A percentile compares a stretch with the other conserved stretches of the same genome.
Evolutionary conservation across 2,888 invertebrate species (phyloP).

Genomic region (Yponomeuta plumbellus): DNA sequence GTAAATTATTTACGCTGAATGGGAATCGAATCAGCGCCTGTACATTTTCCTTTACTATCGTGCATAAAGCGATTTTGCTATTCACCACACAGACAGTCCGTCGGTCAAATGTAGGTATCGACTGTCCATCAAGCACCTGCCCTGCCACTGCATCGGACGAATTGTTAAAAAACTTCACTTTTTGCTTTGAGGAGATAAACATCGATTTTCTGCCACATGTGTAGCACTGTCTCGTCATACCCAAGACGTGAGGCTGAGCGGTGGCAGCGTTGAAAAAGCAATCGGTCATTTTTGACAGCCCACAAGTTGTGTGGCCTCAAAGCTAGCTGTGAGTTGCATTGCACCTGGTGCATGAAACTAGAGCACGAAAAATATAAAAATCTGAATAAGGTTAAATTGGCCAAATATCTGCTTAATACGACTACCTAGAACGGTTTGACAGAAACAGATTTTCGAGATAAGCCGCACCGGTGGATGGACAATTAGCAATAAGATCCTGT

Average conservation of each 20-base stretch:
- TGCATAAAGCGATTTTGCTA: neutral
- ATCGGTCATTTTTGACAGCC: conserved; percentile 57
- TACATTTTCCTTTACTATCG: neutral
- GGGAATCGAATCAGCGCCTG: neutral
- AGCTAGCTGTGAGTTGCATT: neutral
- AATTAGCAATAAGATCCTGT: no score
- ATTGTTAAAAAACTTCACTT: conserved; percentile 22
- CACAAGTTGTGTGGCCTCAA: conserved; percentile 39
- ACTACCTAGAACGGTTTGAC: no score
- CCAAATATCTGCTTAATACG: no score
- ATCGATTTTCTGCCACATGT: conserved; percentile 40
- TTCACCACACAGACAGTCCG: neutral
- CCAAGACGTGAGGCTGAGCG: conserved; percentile 18
- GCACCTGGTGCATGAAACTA: neutral
- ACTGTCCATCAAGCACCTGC: conserved; percentile 12
- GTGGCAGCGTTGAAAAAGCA: conserved; percentile 42
- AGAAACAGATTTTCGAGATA: no score
- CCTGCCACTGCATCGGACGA: neutral
- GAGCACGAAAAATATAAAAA: neutral
- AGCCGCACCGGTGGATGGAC: no score
- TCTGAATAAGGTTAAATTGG: no score
- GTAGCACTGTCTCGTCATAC: conserved; percentile 41
- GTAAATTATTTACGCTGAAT: no score
- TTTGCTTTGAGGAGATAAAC: conserved; percentile 38
- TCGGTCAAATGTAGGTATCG: neutral